Conservation (phyloP, 1,140 invertebrate species). For the Potamilus streckersoni region DNA sequence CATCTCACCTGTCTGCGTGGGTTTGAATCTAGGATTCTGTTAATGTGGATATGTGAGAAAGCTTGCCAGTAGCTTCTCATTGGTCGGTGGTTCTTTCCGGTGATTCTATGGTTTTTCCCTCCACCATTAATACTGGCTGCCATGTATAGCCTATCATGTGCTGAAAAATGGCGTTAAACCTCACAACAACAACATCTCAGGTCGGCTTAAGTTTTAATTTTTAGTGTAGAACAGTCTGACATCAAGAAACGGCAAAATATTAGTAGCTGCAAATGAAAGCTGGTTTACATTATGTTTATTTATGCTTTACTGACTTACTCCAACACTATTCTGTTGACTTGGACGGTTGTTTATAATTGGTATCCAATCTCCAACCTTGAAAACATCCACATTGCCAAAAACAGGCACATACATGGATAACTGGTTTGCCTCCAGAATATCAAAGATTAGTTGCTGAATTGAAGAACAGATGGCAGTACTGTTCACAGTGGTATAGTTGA, state of each 20-base stretch:
- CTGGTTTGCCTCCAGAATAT: constrained; percentile 4
- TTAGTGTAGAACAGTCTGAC: not conserved
- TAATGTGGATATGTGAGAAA: too few relatives aligned
- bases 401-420: constrained; percentile 69
- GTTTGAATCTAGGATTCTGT: too few relatives aligned
- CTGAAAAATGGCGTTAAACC: too few relatives aligned
- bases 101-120: too few relatives aligned
- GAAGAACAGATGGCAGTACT: not conserved
- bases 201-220: not conserved
- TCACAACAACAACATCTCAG: not conserved
- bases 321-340: constrained; percentile 20
- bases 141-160: too few relatives aligned
- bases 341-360: constrained; percentile 62
- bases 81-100: too few relatives aligned
- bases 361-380: constrained; percentile 71
- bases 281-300: not conserved
- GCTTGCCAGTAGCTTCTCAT: too few relatives aligned
- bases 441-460: not conserved
- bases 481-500: constrained; percentile 5
- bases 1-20: too few relatives aligned
- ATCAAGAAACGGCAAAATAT: not conserved
- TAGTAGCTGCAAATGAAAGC: not conserved
- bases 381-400: constrained; percentile 72
- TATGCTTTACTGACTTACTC: not conserved
- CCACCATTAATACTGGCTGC: too few relatives aligned